Conservation (phyloP, 2,888 invertebrate genomes). For the Amphipyra tragopoginis region DNA sequence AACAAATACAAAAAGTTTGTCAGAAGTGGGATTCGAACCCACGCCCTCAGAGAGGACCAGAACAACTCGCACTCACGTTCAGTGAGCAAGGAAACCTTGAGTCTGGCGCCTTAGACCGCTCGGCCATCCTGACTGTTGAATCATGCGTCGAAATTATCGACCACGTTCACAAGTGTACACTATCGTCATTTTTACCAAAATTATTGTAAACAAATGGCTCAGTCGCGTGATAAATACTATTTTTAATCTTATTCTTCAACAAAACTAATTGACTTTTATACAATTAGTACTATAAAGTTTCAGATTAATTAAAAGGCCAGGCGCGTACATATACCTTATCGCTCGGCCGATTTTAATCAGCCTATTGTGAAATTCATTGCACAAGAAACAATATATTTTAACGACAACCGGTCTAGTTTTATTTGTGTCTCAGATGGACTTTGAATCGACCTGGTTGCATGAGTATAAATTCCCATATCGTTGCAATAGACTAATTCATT, state of each 20-base stretch:
- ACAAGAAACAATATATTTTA: too few species aligned
- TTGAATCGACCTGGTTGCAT: too few species aligned
- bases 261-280: not conserved
- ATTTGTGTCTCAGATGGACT: too few species aligned
- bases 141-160: slow-evolving; percentile 22
- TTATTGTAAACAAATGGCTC: not conserved
- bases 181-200: not conserved
- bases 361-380: too few species aligned
- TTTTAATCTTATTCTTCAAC: not conserved
- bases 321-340: not conserved
- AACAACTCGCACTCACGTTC: slow-evolving; percentile 52
- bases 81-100: slow-evolving; percentile 50
- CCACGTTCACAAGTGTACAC: not conserved
- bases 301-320: not conserved
- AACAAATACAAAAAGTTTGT: slow-evolving; percentile 51
- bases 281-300: not conserved
- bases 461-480: too few species aligned
- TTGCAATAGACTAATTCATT: too few species aligned
- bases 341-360: not conserved
- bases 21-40: slow-evolving; percentile 58
- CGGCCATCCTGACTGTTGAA: slow-evolving; percentile 46
- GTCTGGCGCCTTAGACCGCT: slow-evolving; percentile 54
- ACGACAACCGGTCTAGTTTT: too few species aligned
- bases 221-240: not conserved
- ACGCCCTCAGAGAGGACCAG: slow-evolving; percentile 56